Evolutionary conservation across 2,888 invertebrate species (phyloP), one percentile per base, ranked within the genome.

Genomic region (Kryphioiulus occultus): DNA sequence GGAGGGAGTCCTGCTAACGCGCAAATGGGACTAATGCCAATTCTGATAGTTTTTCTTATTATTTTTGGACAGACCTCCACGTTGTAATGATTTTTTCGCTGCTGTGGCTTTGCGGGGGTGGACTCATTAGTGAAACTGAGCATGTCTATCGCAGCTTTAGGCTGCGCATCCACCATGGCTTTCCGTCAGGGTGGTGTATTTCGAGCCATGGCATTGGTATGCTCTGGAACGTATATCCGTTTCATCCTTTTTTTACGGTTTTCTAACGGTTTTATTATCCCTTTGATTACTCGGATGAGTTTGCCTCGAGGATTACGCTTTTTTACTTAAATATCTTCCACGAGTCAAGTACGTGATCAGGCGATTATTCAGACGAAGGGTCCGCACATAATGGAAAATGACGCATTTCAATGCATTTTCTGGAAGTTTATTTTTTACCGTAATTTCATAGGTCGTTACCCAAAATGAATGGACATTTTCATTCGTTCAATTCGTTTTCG

Each of bases 71-170:
- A 59, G 59, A 59, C 59, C 59, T 59, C 59, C 59, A 12, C 22
- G 59, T 59, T 59, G 59, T 59, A 59, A 59, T 59, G 59, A 1
- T 19, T 59, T 59, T 59, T 47, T 59, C n/a, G 4, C 15, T 19
- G 4, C 1, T 59, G n/a, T 5, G 1, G n/a, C 59, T 59, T 59
- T 19, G n/a, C 59, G 59, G 59, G 59, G 59, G 59, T 5, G 59
- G 59, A 59, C 59, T 59, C 59, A 59, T 59, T 59, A 59, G 22
- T n/a, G 59, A 19, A 59, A 59, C 59, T 59, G n/a, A 59, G 59
- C 59, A 17, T 2, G 17, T 47, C 47, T 42, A 10, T 42, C 10
- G 42, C 42, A 10, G 10, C 10, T 42, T 42, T 10, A 42, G 7
- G 7, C 42, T 42, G 42, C 42, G 42, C 42, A 42, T 47, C 47